phyloP scores from a whole-genome alignment of 2,888 invertebrate genomes.

The Polydesmus complanatus region DNA sequence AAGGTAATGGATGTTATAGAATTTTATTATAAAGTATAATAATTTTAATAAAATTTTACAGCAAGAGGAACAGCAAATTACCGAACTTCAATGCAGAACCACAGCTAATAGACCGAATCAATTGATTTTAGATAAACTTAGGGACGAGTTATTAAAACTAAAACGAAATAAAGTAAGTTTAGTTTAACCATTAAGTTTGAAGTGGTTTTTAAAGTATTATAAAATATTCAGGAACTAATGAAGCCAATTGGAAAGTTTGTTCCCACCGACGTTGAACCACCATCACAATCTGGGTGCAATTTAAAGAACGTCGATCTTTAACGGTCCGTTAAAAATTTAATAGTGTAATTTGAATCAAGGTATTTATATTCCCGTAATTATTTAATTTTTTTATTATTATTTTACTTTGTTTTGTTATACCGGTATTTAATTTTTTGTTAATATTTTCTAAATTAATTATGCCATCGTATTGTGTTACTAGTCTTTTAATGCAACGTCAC shows the following conservation, averaged over 20 bases:
- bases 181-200: too few species aligned
- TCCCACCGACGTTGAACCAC: slow-evolving; percentile 46
- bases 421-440: too few species aligned
- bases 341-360: too few species aligned
- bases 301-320: slow-evolving; percentile 59
- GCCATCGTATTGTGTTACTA: too few species aligned
- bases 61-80: slow-evolving; percentile 81
- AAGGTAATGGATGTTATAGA: slow-evolving; percentile 36
- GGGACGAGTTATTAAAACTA: slow-evolving; percentile 64
- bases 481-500: too few species aligned
- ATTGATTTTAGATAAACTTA: slow-evolving; percentile 72
- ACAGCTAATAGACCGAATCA: slow-evolving; percentile 71
- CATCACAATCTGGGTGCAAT: slow-evolving; percentile 58
- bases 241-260: slow-evolving; percentile 51
- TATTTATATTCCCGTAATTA: too few species aligned
- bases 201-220: not conserved
- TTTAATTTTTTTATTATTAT: too few species aligned
- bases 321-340: not conserved
- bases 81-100: slow-evolving; percentile 73
- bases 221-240: slow-evolving; percentile 36
- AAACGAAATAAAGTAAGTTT: slow-evolving; percentile 39
- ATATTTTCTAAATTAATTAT: too few species aligned
- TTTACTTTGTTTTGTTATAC: too few species aligned
- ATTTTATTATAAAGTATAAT: not conserved
- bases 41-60: slow-evolving; percentile 13